Percentiles rank a stretch among this genome's conserved stretches.
Conservation (phyloP, 1,140 invertebrate species). For the Proctacanthus coquilletti region DNA sequence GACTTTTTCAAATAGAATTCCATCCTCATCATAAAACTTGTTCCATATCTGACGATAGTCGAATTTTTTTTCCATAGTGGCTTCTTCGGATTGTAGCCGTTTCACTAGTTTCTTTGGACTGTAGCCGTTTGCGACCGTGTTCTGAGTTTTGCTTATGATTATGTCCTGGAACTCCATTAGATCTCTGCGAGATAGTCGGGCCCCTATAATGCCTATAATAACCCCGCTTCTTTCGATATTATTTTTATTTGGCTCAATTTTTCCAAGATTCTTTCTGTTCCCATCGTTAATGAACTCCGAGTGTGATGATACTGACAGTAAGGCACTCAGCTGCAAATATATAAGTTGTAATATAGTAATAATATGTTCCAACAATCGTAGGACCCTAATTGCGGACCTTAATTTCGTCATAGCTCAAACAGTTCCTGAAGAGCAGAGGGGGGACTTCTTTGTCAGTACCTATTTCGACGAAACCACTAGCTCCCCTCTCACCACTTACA, state of each 20-base stretch:
- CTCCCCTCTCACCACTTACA: constrained; percentile 26
- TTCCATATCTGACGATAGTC: constrained; percentile 19
- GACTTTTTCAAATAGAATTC: constrained; percentile 11
- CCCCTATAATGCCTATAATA: constrained; percentile 31
- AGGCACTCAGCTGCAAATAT: constrained; percentile 32
- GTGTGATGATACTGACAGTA: constrained; percentile 41
- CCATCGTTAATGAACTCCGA: constrained; percentile 49
- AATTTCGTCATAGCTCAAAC: constrained; percentile 42
- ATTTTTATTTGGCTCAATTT: constrained; percentile 14
- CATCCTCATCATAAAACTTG: constrained; percentile 14
- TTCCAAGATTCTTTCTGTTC: constrained; percentile 38
- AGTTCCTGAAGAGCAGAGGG: constrained; percentile 33
- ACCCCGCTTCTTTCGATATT: constrained; percentile 18
- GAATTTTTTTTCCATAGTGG: too few species aligned
- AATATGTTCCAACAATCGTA: too few species aligned
- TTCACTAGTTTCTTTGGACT: too few species aligned
- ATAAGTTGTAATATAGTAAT: too few species aligned
- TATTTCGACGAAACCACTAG: constrained; percentile 34
- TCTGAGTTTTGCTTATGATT: constrained; percentile 33
- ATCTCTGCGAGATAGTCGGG: constrained; percentile 31
- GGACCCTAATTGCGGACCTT: too few species aligned
- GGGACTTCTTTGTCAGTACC: constrained; percentile 25
- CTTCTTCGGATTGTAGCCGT: too few species aligned
- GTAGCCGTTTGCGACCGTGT: constrained; percentile 33
- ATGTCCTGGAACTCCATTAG: constrained; percentile 43